Conservation (phyloP, 2,113 vertebrate genomes). For the Sander lucioperca region DNA sequence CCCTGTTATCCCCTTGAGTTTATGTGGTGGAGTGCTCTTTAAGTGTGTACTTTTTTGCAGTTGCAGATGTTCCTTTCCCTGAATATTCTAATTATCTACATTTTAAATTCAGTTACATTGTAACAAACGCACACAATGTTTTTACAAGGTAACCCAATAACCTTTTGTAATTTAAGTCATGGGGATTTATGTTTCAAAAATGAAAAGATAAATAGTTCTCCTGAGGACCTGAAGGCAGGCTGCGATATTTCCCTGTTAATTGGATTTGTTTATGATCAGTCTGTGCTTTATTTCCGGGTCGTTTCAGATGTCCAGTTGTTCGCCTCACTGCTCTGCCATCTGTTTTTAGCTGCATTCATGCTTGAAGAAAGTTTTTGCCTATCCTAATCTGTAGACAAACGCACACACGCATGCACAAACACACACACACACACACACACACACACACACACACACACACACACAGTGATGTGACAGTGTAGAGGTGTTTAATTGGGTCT, state of each 20-base stretch:
- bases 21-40: neutral
- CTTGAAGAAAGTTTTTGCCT: constrained; percentile 20
- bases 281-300: constrained; percentile 43
- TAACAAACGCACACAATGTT: neutral
- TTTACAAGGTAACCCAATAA: neutral
- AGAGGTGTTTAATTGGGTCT: constrained; percentile 39
- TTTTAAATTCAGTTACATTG: neutral
- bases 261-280: constrained; percentile 46
- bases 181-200: neutral
- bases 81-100: constrained; percentile 5
- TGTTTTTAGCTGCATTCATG: constrained; percentile 46
- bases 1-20: constrained; percentile 3
- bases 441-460: constrained; percentile 24
- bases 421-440: constrained; percentile 14
- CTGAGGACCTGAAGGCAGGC: neutral
- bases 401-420: constrained; percentile 17
- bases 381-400: constrained; percentile 14
- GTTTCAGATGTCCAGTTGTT: constrained; percentile 54
- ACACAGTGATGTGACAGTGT: constrained; percentile 28
- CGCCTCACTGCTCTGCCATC: constrained; percentile 45
- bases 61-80: constrained; percentile 6
- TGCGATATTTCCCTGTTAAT: neutral
- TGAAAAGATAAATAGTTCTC: neutral
- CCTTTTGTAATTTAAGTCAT: neutral
- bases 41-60: constrained; percentile 5